phyloP scores from a whole-genome alignment of 2,888 invertebrate species.

The Muschampia plurimacula region DNA sequence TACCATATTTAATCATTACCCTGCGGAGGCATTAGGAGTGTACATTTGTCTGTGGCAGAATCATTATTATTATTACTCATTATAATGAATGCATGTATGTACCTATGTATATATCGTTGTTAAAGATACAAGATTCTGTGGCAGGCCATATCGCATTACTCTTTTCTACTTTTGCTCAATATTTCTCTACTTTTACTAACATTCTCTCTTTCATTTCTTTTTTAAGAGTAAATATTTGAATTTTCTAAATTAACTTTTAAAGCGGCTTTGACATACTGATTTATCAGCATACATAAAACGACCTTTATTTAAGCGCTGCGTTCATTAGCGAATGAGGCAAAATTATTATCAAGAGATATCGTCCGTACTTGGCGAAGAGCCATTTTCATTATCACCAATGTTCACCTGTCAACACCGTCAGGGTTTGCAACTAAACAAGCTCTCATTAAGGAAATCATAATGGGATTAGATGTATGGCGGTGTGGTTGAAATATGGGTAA shows the following conservation, averaged over 20 bases:
- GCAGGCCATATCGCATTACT: too few relatives aligned
- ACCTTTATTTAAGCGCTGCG: not conserved
- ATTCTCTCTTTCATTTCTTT: too few relatives aligned
- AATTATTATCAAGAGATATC: constrained; percentile 28
- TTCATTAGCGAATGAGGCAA: constrained; percentile 19
- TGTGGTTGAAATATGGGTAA: not conserved
- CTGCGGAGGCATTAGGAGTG: not conserved
- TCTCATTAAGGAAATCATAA: constrained; percentile 8
- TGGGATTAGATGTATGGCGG: not conserved
- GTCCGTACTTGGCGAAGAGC: constrained; percentile 27
- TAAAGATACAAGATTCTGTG: too few relatives aligned
- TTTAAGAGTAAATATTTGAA: too few relatives aligned
- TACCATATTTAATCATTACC: not conserved
- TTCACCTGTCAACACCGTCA: constrained; percentile 22
- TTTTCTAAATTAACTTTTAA: too few relatives aligned
- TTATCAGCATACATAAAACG: not conserved
- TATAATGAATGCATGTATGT: not conserved
- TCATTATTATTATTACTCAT: not conserved
- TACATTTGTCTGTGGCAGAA: too few relatives aligned
- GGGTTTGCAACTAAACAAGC: not conserved
- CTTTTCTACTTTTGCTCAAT: too few relatives aligned
- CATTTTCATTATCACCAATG: constrained; percentile 54
- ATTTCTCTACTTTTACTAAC: not conserved
- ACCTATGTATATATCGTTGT: too few relatives aligned
- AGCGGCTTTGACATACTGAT: not conserved